phyloP scores from a whole-genome alignment of 2,113 vertebrate genomes.

The Anser cygnoides region DNA sequence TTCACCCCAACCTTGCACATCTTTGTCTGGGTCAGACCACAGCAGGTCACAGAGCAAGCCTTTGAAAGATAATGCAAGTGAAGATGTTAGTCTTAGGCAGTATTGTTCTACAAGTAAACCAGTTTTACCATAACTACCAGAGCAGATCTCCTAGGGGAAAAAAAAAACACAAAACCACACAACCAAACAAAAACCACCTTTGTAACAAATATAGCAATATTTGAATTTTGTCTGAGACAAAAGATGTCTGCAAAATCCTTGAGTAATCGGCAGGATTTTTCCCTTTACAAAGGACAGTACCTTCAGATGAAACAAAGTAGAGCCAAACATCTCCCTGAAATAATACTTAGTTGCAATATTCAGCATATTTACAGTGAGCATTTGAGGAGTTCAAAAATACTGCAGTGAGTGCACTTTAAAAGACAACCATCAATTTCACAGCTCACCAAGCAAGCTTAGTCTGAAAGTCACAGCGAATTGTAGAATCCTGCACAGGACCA shows the following conservation, averaged over 20 bases:
- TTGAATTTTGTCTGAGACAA: not conserved
- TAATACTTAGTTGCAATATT: not conserved
- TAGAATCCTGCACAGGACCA: not conserved
- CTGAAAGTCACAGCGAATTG: not conserved
- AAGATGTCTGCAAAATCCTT: not conserved
- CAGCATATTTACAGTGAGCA: not conserved
- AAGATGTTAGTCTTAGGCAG: not conserved
- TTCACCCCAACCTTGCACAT: slow-evolving; percentile 98
- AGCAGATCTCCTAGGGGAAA: not conserved
- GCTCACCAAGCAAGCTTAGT: not conserved
- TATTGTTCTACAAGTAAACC: not conserved
- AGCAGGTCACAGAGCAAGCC: slow-evolving; percentile 96
- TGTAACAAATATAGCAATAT: not conserved
- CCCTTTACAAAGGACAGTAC: not conserved
- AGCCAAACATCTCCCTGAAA: not conserved
- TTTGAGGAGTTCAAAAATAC: not conserved
- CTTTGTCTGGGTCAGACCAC: slow-evolving; percentile 99
- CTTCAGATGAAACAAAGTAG: not conserved
- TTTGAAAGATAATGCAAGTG: slow-evolving; percentile 58
- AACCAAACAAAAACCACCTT: not conserved
- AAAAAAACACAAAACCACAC: not conserved
- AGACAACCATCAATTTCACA: not conserved
- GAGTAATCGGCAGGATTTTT: not conserved
- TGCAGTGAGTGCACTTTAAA: not conserved
- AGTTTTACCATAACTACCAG: not conserved